Evolutionary conservation across 2,797 vertebrate genomes (phyloP).

Genomic region (Protonibea diacanthus): DNA sequence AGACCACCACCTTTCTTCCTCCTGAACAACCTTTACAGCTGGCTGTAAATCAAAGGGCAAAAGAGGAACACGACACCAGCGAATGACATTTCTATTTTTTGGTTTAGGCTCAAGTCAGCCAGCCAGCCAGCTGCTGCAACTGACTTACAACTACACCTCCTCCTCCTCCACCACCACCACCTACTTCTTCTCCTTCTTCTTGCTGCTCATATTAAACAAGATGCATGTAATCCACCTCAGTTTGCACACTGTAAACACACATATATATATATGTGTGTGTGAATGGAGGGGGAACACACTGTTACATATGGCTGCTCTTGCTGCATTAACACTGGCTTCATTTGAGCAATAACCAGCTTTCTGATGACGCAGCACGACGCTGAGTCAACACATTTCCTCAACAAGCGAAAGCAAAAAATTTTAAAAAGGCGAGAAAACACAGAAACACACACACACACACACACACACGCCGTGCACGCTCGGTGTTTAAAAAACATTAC

Average conservation of each 20-base stretch:
- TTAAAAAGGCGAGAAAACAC: too few species aligned
- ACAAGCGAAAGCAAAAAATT: not conserved
- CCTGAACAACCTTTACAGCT: slow-evolving; percentile 41
- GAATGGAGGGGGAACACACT: not conserved
- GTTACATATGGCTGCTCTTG: slow-evolving; percentile 56
- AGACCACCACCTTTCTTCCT: slow-evolving; percentile 16
- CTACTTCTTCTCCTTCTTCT: too few species aligned
- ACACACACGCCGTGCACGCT: too few species aligned
- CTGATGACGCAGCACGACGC: slow-evolving; percentile 81
- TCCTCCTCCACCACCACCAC: not conserved
- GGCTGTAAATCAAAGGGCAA: slow-evolving; percentile 66
- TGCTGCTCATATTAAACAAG: not conserved
- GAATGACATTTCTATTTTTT: slow-evolving; percentile 62
- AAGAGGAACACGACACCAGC: slow-evolving; percentile 58
- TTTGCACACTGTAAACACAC: not conserved
- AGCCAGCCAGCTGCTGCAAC: slow-evolving; percentile 18
- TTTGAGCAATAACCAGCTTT: slow-evolving; percentile 48
- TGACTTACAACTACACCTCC: not conserved
- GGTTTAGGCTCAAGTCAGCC: slow-evolving; percentile 39
- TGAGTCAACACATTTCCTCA: slow-evolving; percentile 71
- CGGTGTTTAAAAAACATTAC: too few species aligned
- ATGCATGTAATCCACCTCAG: not conserved
- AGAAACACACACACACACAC: too few species aligned
- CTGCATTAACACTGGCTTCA: slow-evolving; percentile 50
- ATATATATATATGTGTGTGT: not conserved